Percentiles rank a stretch among this genome's conserved stretches.
Evolutionary conservation across 2,888 invertebrate genomes (phyloP).

Genomic region (Epinotia demarniana): DNA sequence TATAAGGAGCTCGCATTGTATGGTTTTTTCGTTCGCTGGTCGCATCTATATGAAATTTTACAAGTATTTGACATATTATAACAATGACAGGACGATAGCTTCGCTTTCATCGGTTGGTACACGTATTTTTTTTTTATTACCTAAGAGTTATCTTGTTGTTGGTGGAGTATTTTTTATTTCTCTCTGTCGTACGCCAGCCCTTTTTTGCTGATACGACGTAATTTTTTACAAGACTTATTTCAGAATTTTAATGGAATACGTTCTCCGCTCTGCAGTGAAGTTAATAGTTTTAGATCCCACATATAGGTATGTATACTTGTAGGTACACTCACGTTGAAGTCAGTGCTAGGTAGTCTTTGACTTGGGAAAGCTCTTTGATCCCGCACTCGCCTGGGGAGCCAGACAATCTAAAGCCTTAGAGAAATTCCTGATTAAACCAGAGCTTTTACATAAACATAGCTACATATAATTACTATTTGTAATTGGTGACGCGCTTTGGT

Average conservation of each 20-base stretch:
- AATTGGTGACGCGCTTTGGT: background rate
- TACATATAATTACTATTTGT: slow-evolving; percentile 1
- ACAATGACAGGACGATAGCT: no score
- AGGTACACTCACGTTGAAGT: background rate
- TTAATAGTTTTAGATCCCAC: background rate
- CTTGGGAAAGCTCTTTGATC: slow-evolving; percentile 30
- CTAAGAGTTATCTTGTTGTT: no score
- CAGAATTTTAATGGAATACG: background rate
- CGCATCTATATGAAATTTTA: no score
- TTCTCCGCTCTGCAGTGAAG: background rate
- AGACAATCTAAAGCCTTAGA: slow-evolving; percentile 20
- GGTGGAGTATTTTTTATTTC: no score
- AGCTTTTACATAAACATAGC: slow-evolving; percentile 10
- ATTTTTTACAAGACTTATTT: no score
- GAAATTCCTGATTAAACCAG: slow-evolving; percentile 7
- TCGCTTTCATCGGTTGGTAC: no score
- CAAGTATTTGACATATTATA: no score
- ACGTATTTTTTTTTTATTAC: no score
- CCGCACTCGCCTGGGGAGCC: slow-evolving; percentile 15
- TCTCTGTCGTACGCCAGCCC: no score
- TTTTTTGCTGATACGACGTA: no score
- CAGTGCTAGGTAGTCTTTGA: slow-evolving; percentile 9
- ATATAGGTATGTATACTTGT: background rate
- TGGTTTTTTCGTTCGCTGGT: no score
- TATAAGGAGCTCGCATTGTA: no score